Percentiles rank a stretch among this genome's conserved stretches.
Evolutionary conservation across 2,113 vertebrate genomes (phyloP).

Genomic region (Todiramphus saurophagus): DNA sequence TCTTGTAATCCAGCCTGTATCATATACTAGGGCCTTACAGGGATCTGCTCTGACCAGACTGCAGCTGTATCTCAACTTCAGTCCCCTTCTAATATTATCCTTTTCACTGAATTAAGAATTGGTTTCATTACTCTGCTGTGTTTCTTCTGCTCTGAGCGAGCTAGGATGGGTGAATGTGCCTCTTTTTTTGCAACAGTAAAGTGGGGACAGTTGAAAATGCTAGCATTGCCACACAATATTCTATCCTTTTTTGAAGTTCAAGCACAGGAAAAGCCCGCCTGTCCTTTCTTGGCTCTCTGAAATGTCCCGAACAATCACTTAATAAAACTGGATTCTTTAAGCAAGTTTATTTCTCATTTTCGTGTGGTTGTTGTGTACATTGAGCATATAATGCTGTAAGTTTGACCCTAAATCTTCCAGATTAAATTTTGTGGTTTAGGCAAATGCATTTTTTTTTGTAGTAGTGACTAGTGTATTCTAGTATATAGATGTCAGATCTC

Average conservation of each 20-base stretch:
- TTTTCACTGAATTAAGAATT: neutral
- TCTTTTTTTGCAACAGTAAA: neutral
- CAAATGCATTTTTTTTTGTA: neutral
- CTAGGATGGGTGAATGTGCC: neutral
- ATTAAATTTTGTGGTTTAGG: neutral
- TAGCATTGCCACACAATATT: neutral
- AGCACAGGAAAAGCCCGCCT: neutral
- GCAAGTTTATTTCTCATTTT: neutral
- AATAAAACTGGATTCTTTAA: neutral
- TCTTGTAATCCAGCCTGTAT: neutral
- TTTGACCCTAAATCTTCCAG: neutral
- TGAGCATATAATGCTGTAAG: neutral
- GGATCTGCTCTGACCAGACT: neutral
- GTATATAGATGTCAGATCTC: neutral
- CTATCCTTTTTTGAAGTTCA: neutral
- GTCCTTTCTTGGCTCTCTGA: neutral
- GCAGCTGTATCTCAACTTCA: neutral
- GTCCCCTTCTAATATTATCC: neutral
- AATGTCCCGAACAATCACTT: neutral
- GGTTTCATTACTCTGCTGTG: neutral
- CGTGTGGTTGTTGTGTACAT: neutral
- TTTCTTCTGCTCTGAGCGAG: neutral
- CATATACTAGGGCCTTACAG: neutral
- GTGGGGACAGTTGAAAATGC: neutral
- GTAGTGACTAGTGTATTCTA: neutral